Conservation (phyloP, 2,113 vertebrate genomes). For the crab-eating macaque (Macaca fascicularis) region T2T-MFA8v1.1 NC_088386.1:127327501-127328000, state of each 20-base stretch:
- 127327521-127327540: neutral
- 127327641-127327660: slow-evolving; percentile 92
- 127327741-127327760: slow-evolving; percentile 29
- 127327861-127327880: slow-evolving; percentile 85
- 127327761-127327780: slow-evolving; percentile 50
- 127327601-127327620: neutral
- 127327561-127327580: neutral
- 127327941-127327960: slow-evolving; percentile 91
- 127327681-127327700: slow-evolving; percentile 88
- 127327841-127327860: neutral
- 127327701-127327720: slow-evolving; percentile 87
- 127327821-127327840: slow-evolving; percentile 46
- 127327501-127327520: neutral
- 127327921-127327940: slow-evolving; percentile 88
- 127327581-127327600: neutral
- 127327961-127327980: slow-evolving; percentile 94
- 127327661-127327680: slow-evolving; percentile 87
- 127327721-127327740: slow-evolving; percentile 85
- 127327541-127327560: neutral
- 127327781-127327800: slow-evolving; percentile 14
- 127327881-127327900: slow-evolving; percentile 90
- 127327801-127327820: slow-evolving; percentile 89
- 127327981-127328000: slow-evolving; percentile 95
- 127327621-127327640: neutral
- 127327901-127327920: slow-evolving; percentile 89